A percentile compares a stretch with the other conserved stretches of the same genome.
Evolutionary conservation across 2,888 invertebrate genomes (phyloP).

Genomic region (Nephrotoma appendiculata): DNA sequence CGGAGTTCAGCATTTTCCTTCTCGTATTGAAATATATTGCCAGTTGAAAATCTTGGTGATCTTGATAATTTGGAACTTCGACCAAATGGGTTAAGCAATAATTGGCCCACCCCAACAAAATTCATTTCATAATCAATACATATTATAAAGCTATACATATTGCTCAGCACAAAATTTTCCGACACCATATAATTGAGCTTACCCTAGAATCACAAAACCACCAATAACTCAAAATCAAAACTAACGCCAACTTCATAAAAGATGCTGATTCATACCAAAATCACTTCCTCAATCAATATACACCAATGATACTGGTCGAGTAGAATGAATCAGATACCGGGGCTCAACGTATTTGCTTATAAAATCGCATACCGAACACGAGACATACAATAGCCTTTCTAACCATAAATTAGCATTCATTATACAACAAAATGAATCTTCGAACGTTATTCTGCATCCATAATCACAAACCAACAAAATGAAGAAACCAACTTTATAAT

Average conservation of each 20-base stretch:
- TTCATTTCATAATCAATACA: too few relatives aligned
- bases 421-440: not conserved
- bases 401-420: not conserved
- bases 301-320: too few relatives aligned
- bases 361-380: not conserved
- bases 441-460: not conserved
- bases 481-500: not conserved
- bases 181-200: too few relatives aligned
- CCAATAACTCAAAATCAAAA: not conserved
- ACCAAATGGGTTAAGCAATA: too few relatives aligned
- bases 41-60: too few relatives aligned
- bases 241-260: not conserved
- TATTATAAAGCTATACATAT: too few relatives aligned
- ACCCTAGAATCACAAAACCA: not conserved
- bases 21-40: too few relatives aligned
- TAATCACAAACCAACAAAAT: not conserved
- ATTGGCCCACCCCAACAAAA: too few relatives aligned
- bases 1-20: too few relatives aligned
- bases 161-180: too few relatives aligned
- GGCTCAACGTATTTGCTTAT: not conserved
- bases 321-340: not conserved
- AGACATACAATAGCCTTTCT: not conserved
- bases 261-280: not conserved
- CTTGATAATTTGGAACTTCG: too few relatives aligned
- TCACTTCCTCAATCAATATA: not conserved